These are phyloP conservation scores for Rhabdophis nuchalis DNA, from an alignment of 2,797 vertebrate species.

Conservation along the genomic window DNA sequence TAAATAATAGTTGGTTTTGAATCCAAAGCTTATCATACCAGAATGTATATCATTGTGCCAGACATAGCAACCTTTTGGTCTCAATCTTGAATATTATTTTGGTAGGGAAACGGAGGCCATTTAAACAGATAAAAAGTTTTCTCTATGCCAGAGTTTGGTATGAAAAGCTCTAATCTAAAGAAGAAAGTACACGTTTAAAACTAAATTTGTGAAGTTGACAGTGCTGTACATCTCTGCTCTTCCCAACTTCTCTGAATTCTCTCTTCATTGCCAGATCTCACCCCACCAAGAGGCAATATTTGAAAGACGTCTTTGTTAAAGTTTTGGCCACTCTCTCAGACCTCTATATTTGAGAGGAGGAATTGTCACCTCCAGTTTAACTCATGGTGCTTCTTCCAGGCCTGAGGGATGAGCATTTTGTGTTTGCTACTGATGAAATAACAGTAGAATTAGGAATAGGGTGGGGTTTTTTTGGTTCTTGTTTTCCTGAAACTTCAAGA, in stretches of 20 bases:
- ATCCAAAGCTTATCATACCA: slow-evolving; percentile 3
- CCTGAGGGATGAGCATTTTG: not conserved
- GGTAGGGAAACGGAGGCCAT: not conserved
- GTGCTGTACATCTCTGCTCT: not conserved
- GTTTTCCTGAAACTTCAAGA: not conserved
- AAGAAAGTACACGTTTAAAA: not conserved
- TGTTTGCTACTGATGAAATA: not conserved
- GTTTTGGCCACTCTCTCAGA: not conserved
- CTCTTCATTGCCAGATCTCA: not conserved
- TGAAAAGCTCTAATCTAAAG: not conserved
- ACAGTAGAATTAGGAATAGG: not conserved
- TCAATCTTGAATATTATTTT: not conserved
- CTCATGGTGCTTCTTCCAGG: not conserved
- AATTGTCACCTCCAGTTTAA: not conserved
- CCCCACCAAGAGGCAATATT: not conserved
- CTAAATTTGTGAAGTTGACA: not conserved
- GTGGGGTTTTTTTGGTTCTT: not conserved
- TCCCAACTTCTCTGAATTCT: not conserved
- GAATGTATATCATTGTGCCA: not conserved
- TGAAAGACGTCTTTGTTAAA: not conserved
- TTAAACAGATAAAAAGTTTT: not conserved
- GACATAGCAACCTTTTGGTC: not conserved
- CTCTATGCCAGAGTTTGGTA: not conserved
- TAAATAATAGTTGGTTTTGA: slow-evolving; percentile 14
- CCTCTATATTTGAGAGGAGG: not conserved